These are phyloP conservation scores for Mesembrinibis cayennensis DNA, from an alignment of 2,113 vertebrate species.

Conservation along the genomic window DNA sequence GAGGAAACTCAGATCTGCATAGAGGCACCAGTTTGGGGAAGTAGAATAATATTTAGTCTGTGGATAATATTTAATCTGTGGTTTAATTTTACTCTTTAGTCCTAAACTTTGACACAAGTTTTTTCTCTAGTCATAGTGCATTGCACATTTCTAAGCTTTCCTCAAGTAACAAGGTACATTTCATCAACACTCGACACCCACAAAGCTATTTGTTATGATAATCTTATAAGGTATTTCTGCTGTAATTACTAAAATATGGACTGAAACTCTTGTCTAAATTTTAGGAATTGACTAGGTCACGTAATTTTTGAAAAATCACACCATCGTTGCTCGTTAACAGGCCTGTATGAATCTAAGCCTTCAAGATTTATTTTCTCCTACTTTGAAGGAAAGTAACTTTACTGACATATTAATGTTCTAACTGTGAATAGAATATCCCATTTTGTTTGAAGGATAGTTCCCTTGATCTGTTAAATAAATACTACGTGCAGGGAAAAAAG, in stretches of 20 bases:
- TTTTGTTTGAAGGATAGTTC: slow-evolving; percentile 75
- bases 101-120: background rate
- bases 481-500: slow-evolving; percentile 40
- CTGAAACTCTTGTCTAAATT: slow-evolving; percentile 48
- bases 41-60: background rate
- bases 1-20: background rate
- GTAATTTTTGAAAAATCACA: slow-evolving; percentile 57
- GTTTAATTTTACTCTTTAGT: background rate
- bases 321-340: slow-evolving; percentile 54
- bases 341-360: slow-evolving; percentile 29
- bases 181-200: background rate
- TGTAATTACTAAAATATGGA: slow-evolving; percentile 57
- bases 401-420: slow-evolving; percentile 80
- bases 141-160: background rate
- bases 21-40: background rate
- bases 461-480: slow-evolving; percentile 80
- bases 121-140: background rate
- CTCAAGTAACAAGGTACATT: background rate
- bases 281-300: slow-evolving; percentile 37
- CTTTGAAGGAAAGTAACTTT: slow-evolving; percentile 76
- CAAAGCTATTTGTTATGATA: background rate
- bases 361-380: slow-evolving; percentile 67
- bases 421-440: slow-evolving; percentile 74
- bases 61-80: background rate
- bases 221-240: background rate